Conservation (phyloP, 2,113 vertebrate species). For the Acrocephalus kingi region DNA sequence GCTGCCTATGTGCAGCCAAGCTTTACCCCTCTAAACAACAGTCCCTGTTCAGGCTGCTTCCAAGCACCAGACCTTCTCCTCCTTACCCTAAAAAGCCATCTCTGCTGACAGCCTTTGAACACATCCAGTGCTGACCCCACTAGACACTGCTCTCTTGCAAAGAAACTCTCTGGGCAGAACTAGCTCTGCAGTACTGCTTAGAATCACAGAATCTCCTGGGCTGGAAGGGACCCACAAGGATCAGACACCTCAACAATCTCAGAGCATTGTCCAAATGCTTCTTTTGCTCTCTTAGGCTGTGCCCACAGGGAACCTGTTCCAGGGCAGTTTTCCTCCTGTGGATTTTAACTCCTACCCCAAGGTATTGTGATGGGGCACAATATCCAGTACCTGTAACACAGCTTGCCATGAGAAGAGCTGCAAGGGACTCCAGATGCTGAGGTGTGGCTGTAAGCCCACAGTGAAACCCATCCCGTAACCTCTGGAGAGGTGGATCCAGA, state of each 20-base stretch:
- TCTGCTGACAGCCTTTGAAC: background rate
- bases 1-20: background rate
- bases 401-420: background rate
- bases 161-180: background rate
- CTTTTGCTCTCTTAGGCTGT: background rate
- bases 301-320: background rate
- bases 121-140: background rate
- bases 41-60: background rate
- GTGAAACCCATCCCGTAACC: background rate
- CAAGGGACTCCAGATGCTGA: background rate
- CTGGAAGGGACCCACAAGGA: background rate
- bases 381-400: rapidly evolving
- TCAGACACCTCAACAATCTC: background rate
- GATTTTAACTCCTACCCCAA: background rate
- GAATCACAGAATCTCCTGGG: background rate
- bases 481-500: background rate
- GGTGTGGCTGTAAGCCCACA: background rate
- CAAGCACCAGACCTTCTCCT: background rate
- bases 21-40: background rate
- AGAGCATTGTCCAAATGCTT: background rate
- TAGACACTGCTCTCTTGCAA: background rate
- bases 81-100: background rate
- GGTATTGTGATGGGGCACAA: background rate
- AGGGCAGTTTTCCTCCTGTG: background rate
- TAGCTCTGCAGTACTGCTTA: background rate